Evolutionary conservation across 2,888 invertebrate species (phyloP), one percentile per base, ranked within the genome.

Genomic region (Tenthredo notha): DNA sequence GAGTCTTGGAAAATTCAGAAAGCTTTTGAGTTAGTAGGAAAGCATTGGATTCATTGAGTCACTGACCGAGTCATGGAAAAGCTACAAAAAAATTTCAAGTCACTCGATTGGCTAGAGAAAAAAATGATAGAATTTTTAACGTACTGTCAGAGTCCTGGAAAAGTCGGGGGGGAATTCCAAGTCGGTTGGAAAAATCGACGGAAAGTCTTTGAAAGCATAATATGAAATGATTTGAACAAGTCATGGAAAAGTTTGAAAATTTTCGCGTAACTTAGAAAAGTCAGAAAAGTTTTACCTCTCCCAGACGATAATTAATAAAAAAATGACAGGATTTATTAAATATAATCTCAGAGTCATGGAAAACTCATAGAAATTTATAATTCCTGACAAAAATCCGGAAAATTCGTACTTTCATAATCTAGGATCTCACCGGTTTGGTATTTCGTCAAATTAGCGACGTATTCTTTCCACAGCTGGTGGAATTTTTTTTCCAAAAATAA

Each of bases 371-470:
- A 25, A 70, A 33, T 70, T 70, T 70, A 6, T 18, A 70, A 7
- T 4, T 25, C 9, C 61, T 70, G 9, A 3, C 5, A 29, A 70
- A 70, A 37, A 21, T 40, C 72, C 9, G n/a, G 7, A 18, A 21
- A 74, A 74, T 4, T 43, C n/a, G n/a, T 18, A 9, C n/a, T 18
- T 50, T 0, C 12, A 50, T 7, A 80, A 80, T 29, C 9, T n/a
- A n/a, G 37, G 2, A 61, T 65, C 61, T 78, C 70, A 91, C 91
- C 85, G 61, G 85, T 87, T 54, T 87, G 87, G 50, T 91, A 91
- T 47, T 88, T 85, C 0, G 77, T 54, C 18, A 91, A 85, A 61
- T 90, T 58, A 12, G 40, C 80, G 65, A 85, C 87, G 21, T 90
- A 85, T 25, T 88, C 84, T 18, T 84, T 70, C 88, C 90, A 89